phyloP scores from a whole-genome alignment of 2,797 vertebrate species.

The Danio albolineatus region DNA sequence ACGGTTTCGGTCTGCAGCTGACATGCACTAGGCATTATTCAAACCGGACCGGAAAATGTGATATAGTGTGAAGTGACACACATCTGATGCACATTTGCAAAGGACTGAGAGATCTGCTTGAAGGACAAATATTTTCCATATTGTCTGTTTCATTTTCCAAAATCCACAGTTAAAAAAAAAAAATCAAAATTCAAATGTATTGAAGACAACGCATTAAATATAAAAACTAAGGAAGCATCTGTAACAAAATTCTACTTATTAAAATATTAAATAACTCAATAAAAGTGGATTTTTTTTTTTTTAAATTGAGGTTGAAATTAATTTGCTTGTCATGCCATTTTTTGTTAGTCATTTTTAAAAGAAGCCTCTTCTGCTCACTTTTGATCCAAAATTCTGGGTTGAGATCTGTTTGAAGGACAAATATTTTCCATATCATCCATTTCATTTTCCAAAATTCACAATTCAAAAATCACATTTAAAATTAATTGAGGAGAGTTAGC shows the following conservation, averaged over 20 bases:
- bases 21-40: constrained; percentile 52
- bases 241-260: too few species aligned
- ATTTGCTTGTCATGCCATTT: too few species aligned
- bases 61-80: constrained; percentile 28
- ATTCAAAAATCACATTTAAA: background rate
- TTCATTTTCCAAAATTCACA: background rate
- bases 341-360: too few species aligned
- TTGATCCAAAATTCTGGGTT: too few species aligned
- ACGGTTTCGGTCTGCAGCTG: constrained; percentile 31
- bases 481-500: too few species aligned
- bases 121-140: constrained; percentile 22
- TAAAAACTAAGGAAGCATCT: too few species aligned
- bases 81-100: constrained; percentile 36
- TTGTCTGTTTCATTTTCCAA: background rate
- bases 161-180: background rate
- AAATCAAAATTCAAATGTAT: too few species aligned
- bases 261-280: too few species aligned
- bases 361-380: too few species aligned
- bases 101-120: constrained; percentile 27
- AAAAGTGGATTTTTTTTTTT: too few species aligned
- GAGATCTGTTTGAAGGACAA: constrained; percentile 18
- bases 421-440: constrained; percentile 12
- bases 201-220: too few species aligned
- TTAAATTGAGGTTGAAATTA: too few species aligned
- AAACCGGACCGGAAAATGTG: constrained; percentile 33